Percentiles rank a stretch among this genome's conserved stretches.
Conservation (phyloP, 2,797 vertebrate species). For the Loris lydekkerianus region DNA sequence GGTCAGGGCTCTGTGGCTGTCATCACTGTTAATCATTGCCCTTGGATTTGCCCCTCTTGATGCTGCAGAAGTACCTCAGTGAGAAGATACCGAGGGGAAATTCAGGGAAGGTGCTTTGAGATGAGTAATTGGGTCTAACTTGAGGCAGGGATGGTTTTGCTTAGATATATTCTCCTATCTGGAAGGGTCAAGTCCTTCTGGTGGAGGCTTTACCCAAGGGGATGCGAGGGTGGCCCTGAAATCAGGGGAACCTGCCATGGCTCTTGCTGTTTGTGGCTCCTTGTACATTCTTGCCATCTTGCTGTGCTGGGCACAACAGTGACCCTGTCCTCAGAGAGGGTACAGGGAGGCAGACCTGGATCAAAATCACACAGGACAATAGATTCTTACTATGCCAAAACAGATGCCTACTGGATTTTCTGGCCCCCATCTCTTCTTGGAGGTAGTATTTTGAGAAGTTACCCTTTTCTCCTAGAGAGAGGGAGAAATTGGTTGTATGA, state of each 20-base stretch:
- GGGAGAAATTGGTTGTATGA: not conserved
- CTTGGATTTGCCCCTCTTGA: not conserved
- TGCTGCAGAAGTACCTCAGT: not conserved
- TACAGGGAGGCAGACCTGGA: not conserved
- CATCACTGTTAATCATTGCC: not conserved
- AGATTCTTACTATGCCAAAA: not conserved
- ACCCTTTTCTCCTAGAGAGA: not conserved
- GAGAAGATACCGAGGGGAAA: no score
- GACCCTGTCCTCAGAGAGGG: not conserved
- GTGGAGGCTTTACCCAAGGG: no score
- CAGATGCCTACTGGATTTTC: not conserved
- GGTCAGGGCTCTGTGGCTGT: not conserved
- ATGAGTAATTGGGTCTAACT: not conserved
- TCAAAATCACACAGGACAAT: not conserved
- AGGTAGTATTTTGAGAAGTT: not conserved
- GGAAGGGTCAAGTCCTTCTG: not conserved
- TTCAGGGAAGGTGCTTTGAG: not conserved
- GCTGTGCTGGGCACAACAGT: no score
- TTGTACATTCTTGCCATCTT: not conserved
- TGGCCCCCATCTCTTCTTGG: not conserved
- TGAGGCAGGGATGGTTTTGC: not conserved
- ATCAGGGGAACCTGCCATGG: not conserved
- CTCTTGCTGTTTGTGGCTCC: not conserved
- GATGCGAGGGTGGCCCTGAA: not conserved
- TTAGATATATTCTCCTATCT: not conserved